Conservation (phyloP, 2,888 invertebrate species). For the Heliconius charithonia region DNA sequence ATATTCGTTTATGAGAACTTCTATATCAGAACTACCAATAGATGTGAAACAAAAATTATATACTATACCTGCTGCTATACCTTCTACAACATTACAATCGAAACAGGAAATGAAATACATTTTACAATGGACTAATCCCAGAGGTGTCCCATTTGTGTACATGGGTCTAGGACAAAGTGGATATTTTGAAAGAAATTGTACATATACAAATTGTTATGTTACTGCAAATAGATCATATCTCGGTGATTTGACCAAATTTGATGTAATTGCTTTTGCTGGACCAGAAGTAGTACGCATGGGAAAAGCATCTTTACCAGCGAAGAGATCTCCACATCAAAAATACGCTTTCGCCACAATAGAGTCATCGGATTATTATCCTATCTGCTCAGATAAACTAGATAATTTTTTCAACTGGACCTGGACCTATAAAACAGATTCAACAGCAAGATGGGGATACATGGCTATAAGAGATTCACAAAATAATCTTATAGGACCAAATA, state of each 20-base stretch:
- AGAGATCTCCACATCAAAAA: constrained; percentile 62
- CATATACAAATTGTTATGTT: constrained; percentile 65
- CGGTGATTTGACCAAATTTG: constrained; percentile 59
- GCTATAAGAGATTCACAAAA: constrained; percentile 59
- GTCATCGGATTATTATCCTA: constrained; percentile 64
- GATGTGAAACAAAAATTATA: constrained; percentile 11
- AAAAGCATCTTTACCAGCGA: constrained; percentile 50
- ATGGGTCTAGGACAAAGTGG: constrained; percentile 54
- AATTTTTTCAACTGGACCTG: constrained; percentile 74
- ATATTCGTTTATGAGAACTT: not conserved
- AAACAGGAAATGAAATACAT: constrained; percentile 56
- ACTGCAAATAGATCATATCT: constrained; percentile 56
- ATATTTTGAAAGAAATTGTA: constrained; percentile 61
- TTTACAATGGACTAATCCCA: constrained; percentile 60
- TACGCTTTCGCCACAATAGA: constrained; percentile 63
- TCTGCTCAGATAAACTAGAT: constrained; percentile 58
- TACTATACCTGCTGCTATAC: not conserved
- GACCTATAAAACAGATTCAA: constrained; percentile 68
- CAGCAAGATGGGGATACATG: constrained; percentile 67
- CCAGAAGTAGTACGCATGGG: constrained; percentile 55
- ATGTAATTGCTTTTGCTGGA: constrained; percentile 65
- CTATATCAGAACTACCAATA: not conserved
- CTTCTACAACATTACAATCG: not conserved
- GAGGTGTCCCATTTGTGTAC: constrained; percentile 58
- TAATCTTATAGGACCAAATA: constrained; percentile 62